A percentile compares a stretch with the other conserved stretches of the same genome.
Evolutionary conservation across 2,888 invertebrate species (phyloP).

Genomic region (Eupithecia subfuscata): DNA sequence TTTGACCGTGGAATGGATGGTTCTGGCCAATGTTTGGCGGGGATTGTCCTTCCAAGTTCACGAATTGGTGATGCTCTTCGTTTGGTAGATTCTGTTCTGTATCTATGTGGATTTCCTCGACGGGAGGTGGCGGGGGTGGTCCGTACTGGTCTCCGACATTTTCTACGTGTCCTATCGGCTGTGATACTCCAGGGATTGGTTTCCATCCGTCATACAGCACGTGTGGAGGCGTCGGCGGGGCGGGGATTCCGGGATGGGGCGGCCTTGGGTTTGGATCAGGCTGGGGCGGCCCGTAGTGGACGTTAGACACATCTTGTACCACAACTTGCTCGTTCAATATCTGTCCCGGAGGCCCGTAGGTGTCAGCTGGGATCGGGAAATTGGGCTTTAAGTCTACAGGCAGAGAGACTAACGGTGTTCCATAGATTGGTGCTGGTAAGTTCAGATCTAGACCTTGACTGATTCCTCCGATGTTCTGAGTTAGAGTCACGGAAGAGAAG

Average conservation of each 20-base stretch:
- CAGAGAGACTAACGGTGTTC: slow-evolving; percentile 66
- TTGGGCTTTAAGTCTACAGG: slow-evolving; percentile 72
- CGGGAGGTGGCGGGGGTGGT: slow-evolving; percentile 66
- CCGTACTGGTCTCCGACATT: slow-evolving; percentile 67
- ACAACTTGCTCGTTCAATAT: slow-evolving; percentile 68
- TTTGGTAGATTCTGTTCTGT: slow-evolving; percentile 61
- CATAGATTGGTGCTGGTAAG: slow-evolving; percentile 75
- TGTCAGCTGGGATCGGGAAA: slow-evolving; percentile 73
- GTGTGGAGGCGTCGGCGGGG: slow-evolving; percentile 89
- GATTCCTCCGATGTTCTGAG: slow-evolving; percentile 44
- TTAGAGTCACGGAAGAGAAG: slow-evolving; percentile 46
- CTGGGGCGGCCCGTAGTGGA: slow-evolving; percentile 84
- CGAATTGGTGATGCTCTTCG: slow-evolving; percentile 40
- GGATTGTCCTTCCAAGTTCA: slow-evolving; percentile 24
- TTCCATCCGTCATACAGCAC: slow-evolving; percentile 94
- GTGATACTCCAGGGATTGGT: slow-evolving; percentile 88
- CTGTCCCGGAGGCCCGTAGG: slow-evolving; percentile 80
- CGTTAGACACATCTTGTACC: slow-evolving; percentile 64
- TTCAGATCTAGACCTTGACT: slow-evolving; percentile 56
- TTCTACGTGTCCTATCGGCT: slow-evolving; percentile 67
- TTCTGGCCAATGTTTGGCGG: slow-evolving; percentile 16
- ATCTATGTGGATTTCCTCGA: slow-evolving; percentile 62
- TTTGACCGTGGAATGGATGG: slow-evolving; percentile 15
- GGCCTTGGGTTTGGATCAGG: slow-evolving; percentile 85
- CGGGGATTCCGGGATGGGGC: slow-evolving; percentile 88